Base-by-base conservation (phyloP, 2,113 vertebrate genomes). In the Entelurus aequoreus region DNA sequence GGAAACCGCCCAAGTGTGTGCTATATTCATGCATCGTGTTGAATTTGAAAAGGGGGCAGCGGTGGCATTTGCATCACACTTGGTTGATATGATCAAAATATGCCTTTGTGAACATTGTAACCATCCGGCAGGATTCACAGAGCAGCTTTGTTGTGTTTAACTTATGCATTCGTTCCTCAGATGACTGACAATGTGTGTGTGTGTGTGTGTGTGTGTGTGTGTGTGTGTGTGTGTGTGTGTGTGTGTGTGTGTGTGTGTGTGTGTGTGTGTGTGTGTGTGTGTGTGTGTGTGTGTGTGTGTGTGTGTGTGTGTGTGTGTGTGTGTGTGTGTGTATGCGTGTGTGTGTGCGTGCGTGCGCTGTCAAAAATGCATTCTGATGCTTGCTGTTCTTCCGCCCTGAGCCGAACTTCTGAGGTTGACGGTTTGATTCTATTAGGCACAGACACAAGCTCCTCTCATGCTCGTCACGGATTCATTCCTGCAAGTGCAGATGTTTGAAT, bases 391-490 rank as follows among this genome's bases (percentile, higher is more conserved):
- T 42, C 11, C 28, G n/a, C 13, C 16, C 9, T 11, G 1, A 55
- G 57, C 48, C 6, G 6, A 38, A 58, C 38, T 50, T 65, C 56
- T 42, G 36, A 52, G 35, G 9, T 48, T 71, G 58, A 2, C 51
- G 21, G 70, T 74, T 63, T 69, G 81, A 75, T 71, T 77, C 35
- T 68, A 59, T 75, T 64, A 69, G 54, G 46, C 67, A 50, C 54
- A 72, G 50, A 68, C 68, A 73, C 38, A 15, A 37, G 37, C 56
- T 60, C 15, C 55, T 48, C 60, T 72, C 59, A 68, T 62, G 44
- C 63, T 10, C 48, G 63, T 16, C 48, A 63, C 69, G 47, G 60
- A 75, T 67, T 79, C 55, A 60, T 68, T 71, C 60, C 53, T 65
- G 60, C 63, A 48, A 28, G 49, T 49, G 57, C 71, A 71, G 16